Evolutionary conservation across 2,113 vertebrate genomes (phyloP).

Genomic region (Prinia subflava): DNA sequence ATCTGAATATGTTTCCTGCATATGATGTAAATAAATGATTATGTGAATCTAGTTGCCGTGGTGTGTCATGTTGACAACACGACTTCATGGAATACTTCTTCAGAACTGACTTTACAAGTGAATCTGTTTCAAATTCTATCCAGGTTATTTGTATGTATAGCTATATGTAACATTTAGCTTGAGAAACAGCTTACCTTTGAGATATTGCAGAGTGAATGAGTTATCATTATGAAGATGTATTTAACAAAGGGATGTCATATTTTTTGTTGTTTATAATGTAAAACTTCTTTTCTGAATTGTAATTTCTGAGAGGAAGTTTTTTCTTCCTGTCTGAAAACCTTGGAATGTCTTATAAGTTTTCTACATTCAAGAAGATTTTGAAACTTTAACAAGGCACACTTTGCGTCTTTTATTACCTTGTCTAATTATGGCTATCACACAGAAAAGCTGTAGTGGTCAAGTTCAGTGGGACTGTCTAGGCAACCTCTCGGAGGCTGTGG

Average conservation of each 20-base stretch:
- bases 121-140: background rate
- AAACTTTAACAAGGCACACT: background rate
- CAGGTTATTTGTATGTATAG: background rate
- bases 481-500: background rate
- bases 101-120: background rate
- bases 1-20: background rate
- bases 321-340: background rate
- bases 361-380: background rate
- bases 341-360: background rate
- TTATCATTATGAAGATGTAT: background rate
- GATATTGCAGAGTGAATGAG: background rate
- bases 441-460: background rate
- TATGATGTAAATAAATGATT: background rate
- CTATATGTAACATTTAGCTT: background rate
- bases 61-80: background rate
- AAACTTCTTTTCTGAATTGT: background rate
- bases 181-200: background rate
- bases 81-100: background rate
- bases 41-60: background rate
- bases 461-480: background rate
- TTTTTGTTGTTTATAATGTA: background rate
- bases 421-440: background rate
- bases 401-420: background rate
- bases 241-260: background rate
- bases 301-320: background rate